These are phyloP conservation scores for Cataglyphis livida DNA, from an alignment of 2,888 invertebrate genomes.

Conservation along the genomic window DNA sequence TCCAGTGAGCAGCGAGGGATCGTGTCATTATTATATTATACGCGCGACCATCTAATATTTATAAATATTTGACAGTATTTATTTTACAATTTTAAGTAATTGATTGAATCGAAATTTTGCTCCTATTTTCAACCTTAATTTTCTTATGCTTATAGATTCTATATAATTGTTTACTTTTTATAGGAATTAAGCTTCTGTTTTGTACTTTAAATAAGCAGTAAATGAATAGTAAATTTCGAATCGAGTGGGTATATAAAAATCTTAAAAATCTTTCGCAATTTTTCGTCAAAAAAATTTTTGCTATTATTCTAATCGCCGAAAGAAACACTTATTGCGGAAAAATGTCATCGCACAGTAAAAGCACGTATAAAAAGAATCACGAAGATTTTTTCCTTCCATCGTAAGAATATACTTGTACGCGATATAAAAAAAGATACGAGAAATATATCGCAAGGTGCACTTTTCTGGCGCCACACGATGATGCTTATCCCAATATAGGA, in stretches of 20 bases:
- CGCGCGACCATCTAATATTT: background rate
- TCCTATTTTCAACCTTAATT: too few relatives aligned
- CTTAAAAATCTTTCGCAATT: background rate
- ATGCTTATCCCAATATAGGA: slow-evolving; percentile 66
- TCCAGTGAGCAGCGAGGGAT: background rate
- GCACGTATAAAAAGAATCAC: background rate
- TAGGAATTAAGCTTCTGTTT: too few relatives aligned
- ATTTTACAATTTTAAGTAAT: background rate
- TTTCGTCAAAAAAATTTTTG: background rate
- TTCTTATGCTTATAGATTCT: too few relatives aligned
- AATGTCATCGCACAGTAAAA: background rate
- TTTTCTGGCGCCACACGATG: slow-evolving; percentile 44
- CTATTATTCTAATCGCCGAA: background rate
- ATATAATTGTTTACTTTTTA: too few relatives aligned
- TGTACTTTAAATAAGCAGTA: too few relatives aligned
- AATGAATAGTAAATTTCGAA: too few relatives aligned
- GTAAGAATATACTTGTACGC: background rate
- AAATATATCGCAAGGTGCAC: background rate
- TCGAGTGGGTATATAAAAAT: background rate
- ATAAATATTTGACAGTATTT: background rate
- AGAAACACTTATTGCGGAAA: background rate
- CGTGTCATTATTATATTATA: background rate
- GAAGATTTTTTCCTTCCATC: background rate
- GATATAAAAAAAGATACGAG: background rate
- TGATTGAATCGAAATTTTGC: background rate